Base-by-base conservation (phyloP, 2,888 invertebrate genomes). In the Drosophila maculinotata region DNA sequence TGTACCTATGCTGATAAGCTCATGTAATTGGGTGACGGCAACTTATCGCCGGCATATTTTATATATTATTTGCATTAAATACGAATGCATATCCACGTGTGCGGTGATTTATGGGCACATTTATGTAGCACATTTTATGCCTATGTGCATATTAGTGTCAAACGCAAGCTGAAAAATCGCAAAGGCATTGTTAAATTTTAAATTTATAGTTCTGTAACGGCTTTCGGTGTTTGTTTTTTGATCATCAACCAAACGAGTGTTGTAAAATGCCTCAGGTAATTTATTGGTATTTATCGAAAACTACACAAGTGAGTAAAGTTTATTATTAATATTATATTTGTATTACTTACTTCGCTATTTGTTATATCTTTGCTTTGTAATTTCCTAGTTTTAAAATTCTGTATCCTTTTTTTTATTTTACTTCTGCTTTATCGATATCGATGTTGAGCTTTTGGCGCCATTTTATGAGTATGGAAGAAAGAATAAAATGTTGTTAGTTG, bases 41-140 rank as follows among this genome's bases (percentile, higher is more conserved):
- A 44, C 47, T 67, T 67, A 79, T 79, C 76, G 63, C 23, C 36
- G 60, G 35, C 25, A 45, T 45, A 20, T 39, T 59, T 75, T 53
- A 53, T 20, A 31, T 42, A n/a, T 70, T 23, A 79, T 79, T 80
- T 70, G 68, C 82, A 82, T 80, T 69, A 54, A 75, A 42, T 54
- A 60, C 39, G 45, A 41, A 42, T 59, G 53, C 35, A 64, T 71
- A 74, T 74, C 41, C 77, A 28, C 44, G 41, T 66, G 58, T 10
- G 15, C 25, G 14, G 68, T 85, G 66, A 85, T 85, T 82, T 82
- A 81, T 81, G 63, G 53, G 15, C 25, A 7, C 8, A 52, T 62
- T 67, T 71, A 51, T 75, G 49, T 62, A 59, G 30, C 10, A 25
- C 28, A 6, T 38, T 51, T 57, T 73, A 64, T 79, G 71, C 63